Percentiles rank a stretch among this genome's conserved stretches.
phyloP scores from a whole-genome alignment of 2,888 invertebrate genomes.

The Plusia festucae region DNA sequence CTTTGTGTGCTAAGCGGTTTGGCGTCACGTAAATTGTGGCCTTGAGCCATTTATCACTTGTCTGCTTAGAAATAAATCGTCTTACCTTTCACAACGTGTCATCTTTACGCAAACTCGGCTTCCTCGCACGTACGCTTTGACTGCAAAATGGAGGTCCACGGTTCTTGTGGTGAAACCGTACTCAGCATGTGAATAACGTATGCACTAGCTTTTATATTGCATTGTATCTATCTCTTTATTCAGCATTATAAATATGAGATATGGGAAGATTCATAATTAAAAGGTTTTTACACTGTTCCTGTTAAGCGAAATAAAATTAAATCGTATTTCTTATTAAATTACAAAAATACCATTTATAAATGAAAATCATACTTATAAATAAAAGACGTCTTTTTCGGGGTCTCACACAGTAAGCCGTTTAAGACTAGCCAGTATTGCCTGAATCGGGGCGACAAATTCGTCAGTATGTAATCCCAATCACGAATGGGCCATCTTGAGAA shows the following conservation, averaged over 20 bases:
- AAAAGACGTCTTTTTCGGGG: neutral
- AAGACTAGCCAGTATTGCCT: neutral
- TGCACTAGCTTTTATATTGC: neutral
- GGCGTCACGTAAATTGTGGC: constrained; percentile 44
- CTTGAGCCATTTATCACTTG: constrained; percentile 50
- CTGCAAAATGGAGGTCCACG: constrained; percentile 39
- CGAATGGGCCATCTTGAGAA: neutral
- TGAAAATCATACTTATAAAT: neutral
- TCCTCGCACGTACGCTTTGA: constrained; percentile 42
- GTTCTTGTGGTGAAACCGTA: constrained; percentile 36
- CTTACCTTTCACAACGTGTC: constrained; percentile 51
- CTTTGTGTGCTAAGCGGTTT: constrained; percentile 33
- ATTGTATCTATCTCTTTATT: neutral
- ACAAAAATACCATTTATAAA: neutral
- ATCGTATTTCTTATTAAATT: no score
- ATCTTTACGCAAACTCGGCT: constrained; percentile 39
- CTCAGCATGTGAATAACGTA: constrained; percentile 24
- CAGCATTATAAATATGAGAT: no score
- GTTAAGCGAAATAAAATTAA: no score
- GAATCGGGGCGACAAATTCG: neutral
- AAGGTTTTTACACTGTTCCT: no score
- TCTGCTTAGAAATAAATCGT: constrained; percentile 52
- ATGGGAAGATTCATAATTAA: no score
- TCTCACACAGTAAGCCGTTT: neutral
- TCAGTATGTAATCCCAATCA: constrained; percentile 2